phyloP scores from a whole-genome alignment of 92 coral and sea anemone genomes.

The Palythoa caribaeorum region DNA sequence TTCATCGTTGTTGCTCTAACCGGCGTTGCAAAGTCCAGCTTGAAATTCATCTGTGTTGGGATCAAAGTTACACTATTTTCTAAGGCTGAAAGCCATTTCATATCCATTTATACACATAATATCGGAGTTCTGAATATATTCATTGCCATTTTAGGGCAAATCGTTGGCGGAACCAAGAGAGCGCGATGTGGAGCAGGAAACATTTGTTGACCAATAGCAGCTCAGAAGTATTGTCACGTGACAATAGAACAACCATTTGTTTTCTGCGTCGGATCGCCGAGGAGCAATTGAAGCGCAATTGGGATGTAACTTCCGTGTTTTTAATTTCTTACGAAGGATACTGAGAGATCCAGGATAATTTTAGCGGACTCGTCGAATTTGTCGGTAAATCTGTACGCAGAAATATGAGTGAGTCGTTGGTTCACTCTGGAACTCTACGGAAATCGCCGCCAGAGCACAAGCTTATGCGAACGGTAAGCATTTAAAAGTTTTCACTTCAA shows the following conservation, averaged over 20 bases:
- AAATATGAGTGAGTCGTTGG: constrained; percentile 18
- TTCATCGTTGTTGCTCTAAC: too few relatives aligned
- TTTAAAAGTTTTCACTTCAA: background rate
- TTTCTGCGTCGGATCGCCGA: background rate
- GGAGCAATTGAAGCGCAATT: background rate
- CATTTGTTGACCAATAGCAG: constrained; percentile 7
- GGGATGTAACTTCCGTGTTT: constrained; percentile 49
- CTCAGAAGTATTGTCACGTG: background rate
- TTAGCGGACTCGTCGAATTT: constrained; percentile 10
- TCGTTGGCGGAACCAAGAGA: background rate
- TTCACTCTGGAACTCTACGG: constrained; percentile 38
- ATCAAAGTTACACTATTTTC: background rate
- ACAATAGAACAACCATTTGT: background rate
- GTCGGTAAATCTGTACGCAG: background rate
- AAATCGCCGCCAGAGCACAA: constrained; percentile 48
- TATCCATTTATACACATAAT: background rate
- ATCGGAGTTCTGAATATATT: background rate
- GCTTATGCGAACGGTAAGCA: constrained; percentile 46
- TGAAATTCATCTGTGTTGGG: background rate
- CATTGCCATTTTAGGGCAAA: constrained; percentile 42
- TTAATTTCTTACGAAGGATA: background rate
- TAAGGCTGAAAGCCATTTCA: background rate
- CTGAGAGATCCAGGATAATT: background rate
- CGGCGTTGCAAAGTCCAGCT: background rate
- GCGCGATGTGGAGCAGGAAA: constrained; percentile 21